phyloP scores from a whole-genome alignment of 2,888 invertebrate genomes.

The Tachina lurida region DNA sequence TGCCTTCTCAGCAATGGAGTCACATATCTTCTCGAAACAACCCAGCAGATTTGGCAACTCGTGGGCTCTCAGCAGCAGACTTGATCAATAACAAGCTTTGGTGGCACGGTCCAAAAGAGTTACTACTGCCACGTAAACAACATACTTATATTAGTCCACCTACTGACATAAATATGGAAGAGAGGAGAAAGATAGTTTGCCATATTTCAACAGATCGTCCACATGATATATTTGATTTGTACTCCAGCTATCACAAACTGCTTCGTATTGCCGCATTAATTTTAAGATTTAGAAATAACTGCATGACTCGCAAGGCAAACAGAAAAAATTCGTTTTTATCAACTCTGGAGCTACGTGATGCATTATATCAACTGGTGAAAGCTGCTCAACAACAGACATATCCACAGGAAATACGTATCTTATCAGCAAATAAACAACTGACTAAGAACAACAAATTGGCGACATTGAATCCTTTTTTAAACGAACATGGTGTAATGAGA shows the following conservation, averaged over 20 bases:
- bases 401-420: slow-evolving; percentile 32
- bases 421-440: slow-evolving; percentile 40
- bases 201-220: not conserved
- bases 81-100: too few relatives aligned
- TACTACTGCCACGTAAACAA: not conserved
- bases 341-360: slow-evolving; percentile 28
- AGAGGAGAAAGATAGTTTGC: slow-evolving; percentile 38
- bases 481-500: slow-evolving; percentile 59
- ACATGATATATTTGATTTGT: slow-evolving; percentile 41
- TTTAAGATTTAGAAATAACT: slow-evolving; percentile 52
- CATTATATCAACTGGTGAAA: slow-evolving; percentile 42
- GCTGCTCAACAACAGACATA: slow-evolving; percentile 44
- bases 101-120: too few relatives aligned
- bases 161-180: slow-evolving; percentile 21
- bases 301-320: not conserved
- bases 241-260: slow-evolving; percentile 44
- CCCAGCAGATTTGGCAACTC: too few relatives aligned
- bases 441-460: slow-evolving; percentile 44
- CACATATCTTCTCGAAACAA: too few relatives aligned
- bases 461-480: slow-evolving; percentile 65
- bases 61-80: too few relatives aligned
- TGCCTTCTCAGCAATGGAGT: too few relatives aligned
- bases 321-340: slow-evolving; percentile 33
- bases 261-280: slow-evolving; percentile 51
- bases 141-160: not conserved